phyloP scores from a whole-genome alignment of 2,797 vertebrate genomes.

The Acanthurus lineatus region DNA sequence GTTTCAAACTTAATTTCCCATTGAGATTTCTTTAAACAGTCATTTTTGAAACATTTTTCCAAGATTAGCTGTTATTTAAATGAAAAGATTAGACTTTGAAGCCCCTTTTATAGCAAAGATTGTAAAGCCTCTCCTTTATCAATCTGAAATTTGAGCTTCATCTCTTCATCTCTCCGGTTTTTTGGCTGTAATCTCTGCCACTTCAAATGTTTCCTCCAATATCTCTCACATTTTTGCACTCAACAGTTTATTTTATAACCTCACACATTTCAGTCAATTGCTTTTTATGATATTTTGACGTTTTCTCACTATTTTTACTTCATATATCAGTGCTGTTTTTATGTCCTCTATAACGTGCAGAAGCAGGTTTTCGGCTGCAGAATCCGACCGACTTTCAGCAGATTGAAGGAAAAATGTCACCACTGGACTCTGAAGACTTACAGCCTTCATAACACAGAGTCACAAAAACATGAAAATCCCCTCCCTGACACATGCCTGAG shows the following conservation, averaged over 20 bases:
- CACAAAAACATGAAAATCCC: slow-evolving; percentile 7
- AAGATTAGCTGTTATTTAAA: no score
- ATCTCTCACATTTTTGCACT: no score
- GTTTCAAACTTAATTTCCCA: not conserved
- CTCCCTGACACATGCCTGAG: not conserved
- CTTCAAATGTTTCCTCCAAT: no score
- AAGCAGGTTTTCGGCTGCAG: not conserved
- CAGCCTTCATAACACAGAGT: not conserved
- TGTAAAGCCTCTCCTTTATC: no score
- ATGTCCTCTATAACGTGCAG: not conserved
- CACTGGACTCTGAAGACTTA: not conserved
- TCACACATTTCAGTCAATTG: not conserved
- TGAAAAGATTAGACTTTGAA: no score
- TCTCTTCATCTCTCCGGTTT: no score
- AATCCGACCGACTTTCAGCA: not conserved
- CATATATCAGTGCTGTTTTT: not conserved
- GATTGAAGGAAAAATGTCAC: not conserved
- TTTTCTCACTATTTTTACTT: not conserved
- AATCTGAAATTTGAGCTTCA: no score
- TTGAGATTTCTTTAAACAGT: not conserved
- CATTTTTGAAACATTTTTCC: not conserved
- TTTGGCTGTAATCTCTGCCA: no score
- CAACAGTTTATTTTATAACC: no score
- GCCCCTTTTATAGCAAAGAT: no score
- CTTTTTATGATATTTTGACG: not conserved